Conservation (phyloP, 2,113 vertebrate species). For the Anseranas semipalmata region DNA sequence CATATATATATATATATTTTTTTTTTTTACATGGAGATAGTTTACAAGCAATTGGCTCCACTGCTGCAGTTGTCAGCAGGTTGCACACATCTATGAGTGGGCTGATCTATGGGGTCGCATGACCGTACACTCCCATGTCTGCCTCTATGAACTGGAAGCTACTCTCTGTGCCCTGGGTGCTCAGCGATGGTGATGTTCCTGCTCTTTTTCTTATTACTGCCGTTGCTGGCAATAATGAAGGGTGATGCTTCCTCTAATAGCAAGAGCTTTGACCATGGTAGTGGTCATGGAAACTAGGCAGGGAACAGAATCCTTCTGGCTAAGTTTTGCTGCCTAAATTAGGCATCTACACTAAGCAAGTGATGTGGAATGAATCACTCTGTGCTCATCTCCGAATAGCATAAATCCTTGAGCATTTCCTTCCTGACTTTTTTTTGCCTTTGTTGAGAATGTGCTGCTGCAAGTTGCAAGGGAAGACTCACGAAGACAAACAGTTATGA, state of each 20-base stretch:
- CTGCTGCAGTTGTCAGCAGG: slow-evolving; percentile 1
- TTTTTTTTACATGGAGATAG: background rate
- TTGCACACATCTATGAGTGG: background rate
- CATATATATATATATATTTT: too few relatives aligned
- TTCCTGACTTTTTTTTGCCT: background rate
- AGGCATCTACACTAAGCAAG: accelerated
- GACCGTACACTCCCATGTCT: accelerated
- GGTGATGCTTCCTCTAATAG: background rate
- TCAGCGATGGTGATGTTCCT: background rate
- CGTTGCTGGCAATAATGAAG: background rate
- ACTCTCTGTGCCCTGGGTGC: background rate
- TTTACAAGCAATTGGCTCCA: slow-evolving; percentile 6
- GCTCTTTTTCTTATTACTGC: background rate
- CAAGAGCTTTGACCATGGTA: accelerated
- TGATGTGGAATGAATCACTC: background rate
- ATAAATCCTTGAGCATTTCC: background rate
- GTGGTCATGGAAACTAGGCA: background rate
- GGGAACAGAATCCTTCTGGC: background rate
- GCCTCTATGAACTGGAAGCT: background rate
- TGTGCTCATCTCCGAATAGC: background rate
- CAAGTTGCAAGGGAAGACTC: background rate
- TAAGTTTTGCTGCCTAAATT: background rate
- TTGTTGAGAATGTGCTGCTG: background rate
- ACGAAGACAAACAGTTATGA: background rate
- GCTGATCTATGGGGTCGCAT: accelerated